Evolutionary conservation across 2,113 vertebrate species (phyloP).

Genomic region (Notarius quadriscutis): DNA sequence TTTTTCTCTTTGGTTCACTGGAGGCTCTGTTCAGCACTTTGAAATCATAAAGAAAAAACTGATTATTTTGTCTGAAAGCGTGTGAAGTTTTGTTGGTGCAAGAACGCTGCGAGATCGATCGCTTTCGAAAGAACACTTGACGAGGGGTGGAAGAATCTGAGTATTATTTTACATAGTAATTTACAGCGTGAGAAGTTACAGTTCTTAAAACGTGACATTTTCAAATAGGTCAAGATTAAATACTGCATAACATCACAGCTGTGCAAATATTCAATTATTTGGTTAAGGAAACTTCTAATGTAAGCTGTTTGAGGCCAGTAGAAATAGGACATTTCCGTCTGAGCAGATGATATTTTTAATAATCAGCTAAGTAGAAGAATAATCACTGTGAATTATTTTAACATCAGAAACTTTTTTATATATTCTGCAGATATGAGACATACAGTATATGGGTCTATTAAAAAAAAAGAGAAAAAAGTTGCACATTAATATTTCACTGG

Average conservation of each 20-base stretch:
- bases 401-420: not conserved
- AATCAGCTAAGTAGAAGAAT: not conserved
- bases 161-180: too few relatives aligned
- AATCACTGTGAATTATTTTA: not conserved
- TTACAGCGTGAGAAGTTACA: not conserved
- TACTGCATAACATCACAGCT: not conserved
- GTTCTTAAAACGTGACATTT: not conserved
- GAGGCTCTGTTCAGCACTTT: slow-evolving; percentile 84
- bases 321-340: not conserved
- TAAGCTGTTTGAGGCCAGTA: not conserved
- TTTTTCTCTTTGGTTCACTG: slow-evolving; percentile 78
- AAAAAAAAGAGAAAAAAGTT: too few relatives aligned
- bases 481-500: too few relatives aligned
- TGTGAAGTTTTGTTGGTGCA: slow-evolving; percentile 50
- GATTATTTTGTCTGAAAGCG: slow-evolving; percentile 70
- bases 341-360: not conserved
- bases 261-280: not conserved
- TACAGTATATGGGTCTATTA: not conserved
- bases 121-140: not conserved
- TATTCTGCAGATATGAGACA: not conserved
- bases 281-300: not conserved
- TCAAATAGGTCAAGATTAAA: not conserved
- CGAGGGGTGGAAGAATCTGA: not conserved
- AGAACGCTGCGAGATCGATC: not conserved
- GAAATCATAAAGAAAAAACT: slow-evolving; percentile 79